Evolutionary conservation across 2,888 invertebrate genomes (phyloP), one percentile per base, ranked within the genome.

Genomic region (Xestia sexstrigata): DNA sequence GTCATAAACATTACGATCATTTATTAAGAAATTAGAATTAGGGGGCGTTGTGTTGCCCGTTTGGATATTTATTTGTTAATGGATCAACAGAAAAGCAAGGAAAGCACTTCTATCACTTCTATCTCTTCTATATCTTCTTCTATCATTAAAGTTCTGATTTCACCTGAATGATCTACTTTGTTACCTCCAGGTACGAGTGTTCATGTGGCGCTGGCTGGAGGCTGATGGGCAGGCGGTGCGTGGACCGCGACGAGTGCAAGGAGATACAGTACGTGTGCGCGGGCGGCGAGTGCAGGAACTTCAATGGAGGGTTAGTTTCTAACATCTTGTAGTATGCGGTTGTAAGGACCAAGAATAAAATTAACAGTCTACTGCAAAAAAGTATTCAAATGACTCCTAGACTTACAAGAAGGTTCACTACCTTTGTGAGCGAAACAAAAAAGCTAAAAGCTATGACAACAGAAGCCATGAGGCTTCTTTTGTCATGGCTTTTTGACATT

Each of bases 241-340:
- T 97, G 97, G 99, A 99, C 92, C 97, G 98, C 30, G 98, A 99
- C 93, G 99, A 99, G 93, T 99, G 99, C 90, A 94, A 97, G 45
- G 97, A 98, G 83, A 97, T 97, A 89, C 97, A 97, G 26, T 97
- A 97, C 75, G 98, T 98, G 47, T 98, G 98, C 88, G 98, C 98
- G 78, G 98, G 98, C 84, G 99, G 99, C 26, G 97, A 97, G 67
- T 99, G 99, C 91, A 97, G 98, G 79, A 99, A 99, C 93, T 98
- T 98, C 2, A 98, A 98, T 74, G 99, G 99, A 58, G 98, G 98
- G 96, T 96, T 62, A 49, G 77, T 58, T 20, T 1, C n/a, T 23
- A 26, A 39, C 26, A 30, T 2, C 0, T 63, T 63, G 26, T 30
- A 30, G 17, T 30, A 17, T 60, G 30, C 17, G 30, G 17, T 8